These are phyloP conservation scores for Engraulis encrasicolus DNA, from an alignment of 2,113 vertebrate genomes.

Conservation along the genomic window DNA sequence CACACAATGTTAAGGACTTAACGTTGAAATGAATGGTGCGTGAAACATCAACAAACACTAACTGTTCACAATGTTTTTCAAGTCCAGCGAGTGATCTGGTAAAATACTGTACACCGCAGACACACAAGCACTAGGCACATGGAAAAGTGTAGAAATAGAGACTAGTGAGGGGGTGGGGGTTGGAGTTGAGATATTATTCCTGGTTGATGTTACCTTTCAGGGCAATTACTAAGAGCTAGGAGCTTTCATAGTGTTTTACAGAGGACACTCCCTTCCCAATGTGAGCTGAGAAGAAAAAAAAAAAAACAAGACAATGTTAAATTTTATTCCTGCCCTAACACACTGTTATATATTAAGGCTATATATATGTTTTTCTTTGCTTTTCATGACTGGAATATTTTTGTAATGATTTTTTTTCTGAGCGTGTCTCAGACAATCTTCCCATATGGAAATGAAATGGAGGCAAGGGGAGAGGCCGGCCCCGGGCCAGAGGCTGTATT, in stretches of 20 bases:
- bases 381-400: conserved; percentile 30
- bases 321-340: not conserved
- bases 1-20: not conserved
- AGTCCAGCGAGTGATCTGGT: conserved; percentile 41
- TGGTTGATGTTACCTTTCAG: conserved; percentile 29
- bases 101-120: conserved; percentile 37
- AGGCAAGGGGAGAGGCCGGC: conserved; percentile 8
- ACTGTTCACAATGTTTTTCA: conserved; percentile 43
- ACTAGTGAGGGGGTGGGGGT: conserved; percentile 4
- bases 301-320: not conserved
- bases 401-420: conserved; percentile 29
- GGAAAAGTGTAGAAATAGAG: conserved; percentile 29
- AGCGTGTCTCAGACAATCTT: conserved; percentile 32
- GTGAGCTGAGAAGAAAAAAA: not conserved
- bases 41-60: conserved; percentile 50
- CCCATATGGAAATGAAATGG: conserved; percentile 50
- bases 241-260: conserved; percentile 31
- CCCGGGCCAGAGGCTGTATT: conserved; percentile 40
- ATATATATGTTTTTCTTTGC: conserved; percentile 23
- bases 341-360: conserved; percentile 17
- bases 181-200: conserved; percentile 27
- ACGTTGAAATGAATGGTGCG: conserved; percentile 43
- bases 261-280: not conserved
- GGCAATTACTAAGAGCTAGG: conserved; percentile 21
- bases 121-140: conserved; percentile 30